Conservation (phyloP, 2,797 vertebrate genomes). For the Schizopygopsis malacanthus region DNA sequence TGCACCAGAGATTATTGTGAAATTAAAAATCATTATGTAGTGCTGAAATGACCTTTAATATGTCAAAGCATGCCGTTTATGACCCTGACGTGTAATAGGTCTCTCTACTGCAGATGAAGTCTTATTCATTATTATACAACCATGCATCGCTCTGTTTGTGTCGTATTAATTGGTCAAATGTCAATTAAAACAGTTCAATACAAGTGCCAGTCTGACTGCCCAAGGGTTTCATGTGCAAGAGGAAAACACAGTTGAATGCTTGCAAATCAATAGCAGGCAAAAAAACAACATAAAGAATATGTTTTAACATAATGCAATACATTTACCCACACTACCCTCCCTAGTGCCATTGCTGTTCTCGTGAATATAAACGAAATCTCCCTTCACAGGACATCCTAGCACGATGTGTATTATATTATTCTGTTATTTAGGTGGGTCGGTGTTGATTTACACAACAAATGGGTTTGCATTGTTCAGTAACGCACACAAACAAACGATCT, state of each 20-base stretch:
- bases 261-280: conserved; percentile 55
- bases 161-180: conserved; percentile 54
- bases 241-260: conserved; percentile 37
- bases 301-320: neutral
- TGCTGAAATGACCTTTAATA: conserved; percentile 31
- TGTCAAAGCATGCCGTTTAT: conserved; percentile 5
- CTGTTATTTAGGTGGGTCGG: neutral
- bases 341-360: neutral
- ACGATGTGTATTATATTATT: neutral
- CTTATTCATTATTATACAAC: neutral
- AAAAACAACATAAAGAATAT: conserved; percentile 50
- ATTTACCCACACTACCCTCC: neutral
- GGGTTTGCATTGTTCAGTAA: neutral
- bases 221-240: conserved; percentile 69
- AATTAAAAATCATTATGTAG: conserved; percentile 1
- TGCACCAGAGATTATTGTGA: neutral
- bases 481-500: neutral
- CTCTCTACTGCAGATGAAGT: neutral
- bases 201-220: conserved; percentile 67
- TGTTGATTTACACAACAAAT: conserved; percentile 8
- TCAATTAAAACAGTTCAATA: conserved; percentile 72
- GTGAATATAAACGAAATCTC: neutral
- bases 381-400: neutral
- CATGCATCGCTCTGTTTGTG: neutral
- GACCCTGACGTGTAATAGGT: neutral